phyloP scores from a whole-genome alignment of 1,140 invertebrate species.

The Cydia pomonella region DNA sequence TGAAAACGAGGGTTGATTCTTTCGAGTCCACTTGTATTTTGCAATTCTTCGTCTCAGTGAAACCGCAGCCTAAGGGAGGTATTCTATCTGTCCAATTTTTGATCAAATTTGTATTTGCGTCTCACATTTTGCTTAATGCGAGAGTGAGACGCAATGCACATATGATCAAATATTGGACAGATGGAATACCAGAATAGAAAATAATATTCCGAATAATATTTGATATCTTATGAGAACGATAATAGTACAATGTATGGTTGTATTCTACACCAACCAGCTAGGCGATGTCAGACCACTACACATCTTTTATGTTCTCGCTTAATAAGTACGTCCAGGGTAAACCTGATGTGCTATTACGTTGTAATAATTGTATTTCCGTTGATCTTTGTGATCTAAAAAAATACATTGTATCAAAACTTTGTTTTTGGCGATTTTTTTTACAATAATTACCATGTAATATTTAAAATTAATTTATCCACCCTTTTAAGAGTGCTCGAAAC shows the following conservation, averaged over 20 bases:
- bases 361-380: neutral
- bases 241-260: neutral
- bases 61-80: no score
- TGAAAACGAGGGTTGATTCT: no score
- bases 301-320: no score
- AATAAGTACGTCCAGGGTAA: no score
- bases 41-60: no score
- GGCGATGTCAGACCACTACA: no score
- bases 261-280: neutral
- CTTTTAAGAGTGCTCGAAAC: slow-evolving; percentile 17
- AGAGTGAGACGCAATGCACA: no score
- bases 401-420: slow-evolving; percentile 29
- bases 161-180: no score
- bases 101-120: no score
- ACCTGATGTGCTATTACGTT: neutral
- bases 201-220: neutral
- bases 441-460: slow-evolving; percentile 3
- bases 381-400: slow-evolving; percentile 3
- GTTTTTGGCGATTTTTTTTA: slow-evolving; percentile 22
- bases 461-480: slow-evolving; percentile 27
- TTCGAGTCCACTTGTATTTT: no score
- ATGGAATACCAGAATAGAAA: neutral
- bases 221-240: neutral
- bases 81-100: no score
- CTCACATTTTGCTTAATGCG: no score